Evolutionary conservation across 2,888 invertebrate genomes (phyloP).

Genomic region (Neelides folsomi): DNA sequence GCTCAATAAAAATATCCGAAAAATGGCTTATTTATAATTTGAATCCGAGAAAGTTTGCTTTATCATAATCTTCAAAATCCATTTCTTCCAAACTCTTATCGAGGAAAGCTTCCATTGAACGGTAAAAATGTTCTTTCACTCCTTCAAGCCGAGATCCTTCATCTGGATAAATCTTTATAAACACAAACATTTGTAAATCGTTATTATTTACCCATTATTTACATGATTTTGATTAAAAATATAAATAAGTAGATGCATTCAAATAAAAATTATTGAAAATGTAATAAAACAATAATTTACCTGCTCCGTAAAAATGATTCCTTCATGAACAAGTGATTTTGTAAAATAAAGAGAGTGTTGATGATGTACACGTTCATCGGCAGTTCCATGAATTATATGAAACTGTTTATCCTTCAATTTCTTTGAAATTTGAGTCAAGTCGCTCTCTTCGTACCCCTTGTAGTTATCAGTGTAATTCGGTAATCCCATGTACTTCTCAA

Average conservation of each 20-base stretch:
- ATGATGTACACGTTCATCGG: slow-evolving; percentile 71
- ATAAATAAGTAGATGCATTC: too few relatives aligned
- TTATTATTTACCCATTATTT: too few relatives aligned
- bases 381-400: slow-evolving; percentile 61
- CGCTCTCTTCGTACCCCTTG: slow-evolving; percentile 58
- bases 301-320: slow-evolving; percentile 70
- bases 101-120: slow-evolving; percentile 73
- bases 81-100: slow-evolving; percentile 66
- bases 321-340: slow-evolving; percentile 63
- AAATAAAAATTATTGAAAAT: too few relatives aligned
- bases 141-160: slow-evolving; percentile 63
- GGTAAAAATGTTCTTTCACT: slow-evolving; percentile 63
- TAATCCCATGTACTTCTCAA: slow-evolving; percentile 75
- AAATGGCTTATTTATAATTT: slow-evolving; percentile 18
- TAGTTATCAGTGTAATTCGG: slow-evolving; percentile 51
- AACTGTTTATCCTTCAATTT: slow-evolving; percentile 56
- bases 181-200: too few relatives aligned
- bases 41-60: slow-evolving; percentile 36
- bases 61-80: slow-evolving; percentile 57
- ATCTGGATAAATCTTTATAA: slow-evolving; percentile 65
- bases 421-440: slow-evolving; percentile 63
- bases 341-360: slow-evolving; percentile 75
- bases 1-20: background rate
- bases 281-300: too few relatives aligned
- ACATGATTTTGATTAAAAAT: too few relatives aligned